Conservation (phyloP, 1,140 invertebrate species). For the Anadara kagoshimensis region DNA sequence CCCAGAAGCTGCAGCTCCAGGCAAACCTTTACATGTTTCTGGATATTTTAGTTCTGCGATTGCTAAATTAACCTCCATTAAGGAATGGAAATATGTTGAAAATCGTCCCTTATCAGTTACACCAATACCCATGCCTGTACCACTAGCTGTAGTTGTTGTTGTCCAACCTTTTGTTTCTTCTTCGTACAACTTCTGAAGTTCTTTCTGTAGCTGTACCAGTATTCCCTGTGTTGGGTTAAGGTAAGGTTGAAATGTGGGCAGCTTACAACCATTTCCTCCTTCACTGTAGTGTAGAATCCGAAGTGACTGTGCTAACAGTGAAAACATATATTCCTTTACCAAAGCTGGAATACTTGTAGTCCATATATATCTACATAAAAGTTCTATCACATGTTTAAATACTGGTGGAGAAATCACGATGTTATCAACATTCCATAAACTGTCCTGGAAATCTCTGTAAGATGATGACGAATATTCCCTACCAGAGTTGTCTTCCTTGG, state of each 20-base stretch:
- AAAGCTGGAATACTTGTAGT: conserved; percentile 67
- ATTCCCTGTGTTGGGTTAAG: conserved; percentile 62
- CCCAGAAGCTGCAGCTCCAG: conserved; percentile 27
- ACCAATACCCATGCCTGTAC: conserved; percentile 63
- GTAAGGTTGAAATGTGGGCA: conserved; percentile 56
- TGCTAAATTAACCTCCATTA: conserved; percentile 69
- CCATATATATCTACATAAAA: conserved; percentile 67
- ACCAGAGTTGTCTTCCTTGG: conserved; percentile 5
- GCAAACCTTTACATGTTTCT: conserved; percentile 35
- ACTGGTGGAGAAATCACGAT: conserved; percentile 66
- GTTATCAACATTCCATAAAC: conserved; percentile 64
- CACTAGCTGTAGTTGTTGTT: conserved; percentile 44
- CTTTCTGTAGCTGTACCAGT: conserved; percentile 62
- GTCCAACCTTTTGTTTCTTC: conserved; percentile 66
- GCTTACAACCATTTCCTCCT: conserved; percentile 46
- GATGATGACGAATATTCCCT: neutral
- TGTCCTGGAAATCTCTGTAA: conserved; percentile 46
- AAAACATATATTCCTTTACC: conserved; percentile 72
- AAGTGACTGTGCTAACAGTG: conserved; percentile 69
- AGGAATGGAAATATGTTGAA: conserved; percentile 71
- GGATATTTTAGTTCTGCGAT: conserved; percentile 66
- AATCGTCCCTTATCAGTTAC: conserved; percentile 65
- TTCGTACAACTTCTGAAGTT: conserved; percentile 70
- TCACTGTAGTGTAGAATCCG: conserved; percentile 64
- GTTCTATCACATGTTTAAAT: conserved; percentile 65